These are phyloP conservation scores for Andrena praecox DNA, from an alignment of 2,888 invertebrate species.

Conservation along the genomic window DNA sequence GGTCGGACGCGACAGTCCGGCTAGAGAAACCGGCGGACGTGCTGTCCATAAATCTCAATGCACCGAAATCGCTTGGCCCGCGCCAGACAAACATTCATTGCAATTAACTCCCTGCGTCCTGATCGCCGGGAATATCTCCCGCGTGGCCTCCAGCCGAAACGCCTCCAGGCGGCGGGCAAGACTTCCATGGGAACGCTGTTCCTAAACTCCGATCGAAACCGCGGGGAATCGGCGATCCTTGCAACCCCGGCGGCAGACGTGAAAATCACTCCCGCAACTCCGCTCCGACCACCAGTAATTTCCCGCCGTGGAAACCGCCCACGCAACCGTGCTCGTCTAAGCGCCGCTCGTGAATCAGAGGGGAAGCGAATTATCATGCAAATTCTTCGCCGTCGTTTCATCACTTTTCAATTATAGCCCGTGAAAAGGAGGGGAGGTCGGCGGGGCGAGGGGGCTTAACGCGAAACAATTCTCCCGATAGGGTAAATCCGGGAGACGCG, in stretches of 20 bases:
- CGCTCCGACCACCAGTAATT: conserved; percentile 4
- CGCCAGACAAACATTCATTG: conserved; percentile 30
- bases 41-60: conserved; percentile 66
- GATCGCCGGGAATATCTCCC: conserved; percentile 7
- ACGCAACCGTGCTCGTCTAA: conserved; percentile 32
- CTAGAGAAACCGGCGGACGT: conserved; percentile 56
- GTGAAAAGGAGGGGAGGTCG: background rate
- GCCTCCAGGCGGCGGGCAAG: background rate
- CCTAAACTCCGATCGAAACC: background rate
- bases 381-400: conserved; percentile 50
- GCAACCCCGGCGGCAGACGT: background rate
- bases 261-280: conserved; percentile 13
- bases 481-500: no score
- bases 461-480: conserved; percentile 26
- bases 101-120: conserved; percentile 63
- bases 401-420: conserved; percentile 51
- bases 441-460: background rate
- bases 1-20: conserved; percentile 4
- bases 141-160: background rate
- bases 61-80: conserved; percentile 57
- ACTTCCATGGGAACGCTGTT: background rate
- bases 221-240: background rate
- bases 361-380: conserved; percentile 51
- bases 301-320: conserved; percentile 10
- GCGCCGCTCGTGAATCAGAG: conserved; percentile 33